Conservation (phyloP, 2,113 vertebrate species). For the Pipra filicauda region DNA sequence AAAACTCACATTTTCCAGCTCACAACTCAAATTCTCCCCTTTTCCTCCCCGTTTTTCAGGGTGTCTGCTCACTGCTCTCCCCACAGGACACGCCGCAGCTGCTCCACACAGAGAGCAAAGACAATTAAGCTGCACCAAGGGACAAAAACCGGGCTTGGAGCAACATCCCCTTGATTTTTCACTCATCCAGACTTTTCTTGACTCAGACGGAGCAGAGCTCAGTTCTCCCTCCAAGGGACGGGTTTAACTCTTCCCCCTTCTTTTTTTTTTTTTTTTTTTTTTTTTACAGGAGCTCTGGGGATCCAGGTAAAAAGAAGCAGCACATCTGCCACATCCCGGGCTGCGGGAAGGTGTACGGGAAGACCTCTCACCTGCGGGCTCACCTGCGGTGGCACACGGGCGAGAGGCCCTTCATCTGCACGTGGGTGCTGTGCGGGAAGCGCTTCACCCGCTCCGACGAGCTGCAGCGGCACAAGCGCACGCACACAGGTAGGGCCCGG, state of each 20-base stretch:
- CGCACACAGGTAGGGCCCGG: constrained; percentile 84
- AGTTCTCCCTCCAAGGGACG: neutral
- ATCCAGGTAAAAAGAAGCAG: constrained; percentile 96
- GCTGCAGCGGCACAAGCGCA: constrained; percentile 95
- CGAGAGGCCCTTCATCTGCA: constrained; percentile 91
- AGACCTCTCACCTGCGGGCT: constrained; percentile 92
- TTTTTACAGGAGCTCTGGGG: constrained; percentile 67
- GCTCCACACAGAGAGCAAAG: neutral
- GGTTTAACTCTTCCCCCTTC: neutral
- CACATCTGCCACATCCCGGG: constrained; percentile 94
- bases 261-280: neutral
- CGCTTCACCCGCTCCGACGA: constrained; percentile 94
- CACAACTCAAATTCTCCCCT: rapidly evolving
- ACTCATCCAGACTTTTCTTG: no score
- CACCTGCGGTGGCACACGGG: constrained; percentile 97
- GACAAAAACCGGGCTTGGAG: neutral
- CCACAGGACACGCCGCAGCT: neutral
- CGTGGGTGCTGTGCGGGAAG: constrained; percentile 93
- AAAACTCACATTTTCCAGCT: neutral
- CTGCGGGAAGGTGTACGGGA: constrained; percentile 94
- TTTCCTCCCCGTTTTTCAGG: neutral
- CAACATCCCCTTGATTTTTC: neutral
- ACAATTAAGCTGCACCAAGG: neutral
- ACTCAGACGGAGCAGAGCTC: neutral
- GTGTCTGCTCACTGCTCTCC: neutral